Evolutionary conservation across 2,888 invertebrate species (phyloP).

Genomic region (Cataglyphis rosenhaueri): DNA sequence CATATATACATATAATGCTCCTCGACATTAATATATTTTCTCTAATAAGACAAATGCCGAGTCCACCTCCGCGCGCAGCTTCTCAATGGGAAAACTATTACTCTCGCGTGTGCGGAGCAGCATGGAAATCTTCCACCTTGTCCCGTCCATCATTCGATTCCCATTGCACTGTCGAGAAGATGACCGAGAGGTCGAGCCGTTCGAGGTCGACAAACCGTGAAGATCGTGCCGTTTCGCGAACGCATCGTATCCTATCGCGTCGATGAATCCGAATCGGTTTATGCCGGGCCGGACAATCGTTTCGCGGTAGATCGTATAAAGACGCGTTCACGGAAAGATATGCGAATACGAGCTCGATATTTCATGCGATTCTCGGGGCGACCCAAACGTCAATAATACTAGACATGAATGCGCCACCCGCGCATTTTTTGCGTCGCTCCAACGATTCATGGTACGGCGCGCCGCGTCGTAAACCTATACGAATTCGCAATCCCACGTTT

Average conservation of each 20-base stretch:
- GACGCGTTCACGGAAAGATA: slow-evolving; percentile 46
- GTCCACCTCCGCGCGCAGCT: slow-evolving; percentile 59
- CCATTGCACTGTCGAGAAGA: slow-evolving; percentile 34
- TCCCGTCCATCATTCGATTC: slow-evolving; percentile 54
- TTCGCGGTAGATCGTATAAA: slow-evolving; percentile 30
- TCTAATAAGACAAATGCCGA: slow-evolving; percentile 71
- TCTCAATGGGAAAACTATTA: slow-evolving; percentile 66
- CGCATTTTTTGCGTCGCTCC: slow-evolving; percentile 29
- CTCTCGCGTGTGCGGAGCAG: slow-evolving; percentile 29
- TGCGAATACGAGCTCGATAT: slow-evolving; percentile 52
- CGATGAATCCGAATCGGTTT: slow-evolving; percentile 27
- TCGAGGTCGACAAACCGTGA: slow-evolving; percentile 65
- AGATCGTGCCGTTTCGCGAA: slow-evolving; percentile 38
- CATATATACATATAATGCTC: slow-evolving; percentile 74
- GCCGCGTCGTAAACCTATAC: slow-evolving; percentile 45
- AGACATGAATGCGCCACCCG: background rate
- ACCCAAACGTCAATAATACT: slow-evolving; percentile 44
- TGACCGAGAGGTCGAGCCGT: slow-evolving; percentile 48
- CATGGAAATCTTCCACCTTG: slow-evolving; percentile 59
- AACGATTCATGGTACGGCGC: slow-evolving; percentile 29
- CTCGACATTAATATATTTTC: slow-evolving; percentile 78
- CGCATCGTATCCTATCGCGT: slow-evolving; percentile 24
- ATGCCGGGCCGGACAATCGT: slow-evolving; percentile 31
- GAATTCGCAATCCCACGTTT: slow-evolving; percentile 41
- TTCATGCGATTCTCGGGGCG: slow-evolving; percentile 33